Evolutionary conservation across 1,140 invertebrate genomes (phyloP), one percentile per base, ranked within the genome.

Genomic region (Drosophila lacteicornis): DNA sequence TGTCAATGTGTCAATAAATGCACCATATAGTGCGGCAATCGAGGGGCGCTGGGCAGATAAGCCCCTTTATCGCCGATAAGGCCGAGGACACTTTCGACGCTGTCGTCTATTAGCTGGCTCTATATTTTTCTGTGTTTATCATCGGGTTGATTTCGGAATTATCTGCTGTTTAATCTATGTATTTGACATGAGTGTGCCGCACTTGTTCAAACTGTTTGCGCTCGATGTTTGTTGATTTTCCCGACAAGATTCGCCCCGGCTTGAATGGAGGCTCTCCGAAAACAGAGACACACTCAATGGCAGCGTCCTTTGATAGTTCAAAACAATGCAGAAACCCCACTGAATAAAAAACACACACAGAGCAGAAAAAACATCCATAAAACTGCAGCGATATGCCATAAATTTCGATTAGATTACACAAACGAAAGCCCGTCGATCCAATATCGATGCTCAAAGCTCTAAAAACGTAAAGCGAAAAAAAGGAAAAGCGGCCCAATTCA

Each of bases 1-100:
- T 90, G 86, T 90, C 85, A 90, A 90, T 88, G 63, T 88, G 85
- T 88, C 85, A 90, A 88, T 90, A 88, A 90, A 82, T 82, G 68
- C 49, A 67, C 71, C 80, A 80, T 87, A 80, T 76, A 82, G 61
- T 66, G 59, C 50, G 58, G 50, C 67, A 67, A 51, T 49, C 62
- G 55, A 40, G 75, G 49, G 36, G 42, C 60, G 27, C 11, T 45
- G 33, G 27, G 15, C 36, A 55, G 60, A 58, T 63, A 61, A 80
- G 69, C 46, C 51, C 57, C 42, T 53, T 82, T 66, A 67, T 62
- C 73, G 42, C 12, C 56, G 78, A 82, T 87, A 87, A 82, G 42
- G 55, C 22, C 57, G 55, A 65, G 51, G 80, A 80, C 75, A 83
- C 69, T 75, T 51, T 59, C 63, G 75, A 33, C 66, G 82, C 78